Conservation (phyloP, 1,140 invertebrate species). For the Drosophila lacteicornis region DNA sequence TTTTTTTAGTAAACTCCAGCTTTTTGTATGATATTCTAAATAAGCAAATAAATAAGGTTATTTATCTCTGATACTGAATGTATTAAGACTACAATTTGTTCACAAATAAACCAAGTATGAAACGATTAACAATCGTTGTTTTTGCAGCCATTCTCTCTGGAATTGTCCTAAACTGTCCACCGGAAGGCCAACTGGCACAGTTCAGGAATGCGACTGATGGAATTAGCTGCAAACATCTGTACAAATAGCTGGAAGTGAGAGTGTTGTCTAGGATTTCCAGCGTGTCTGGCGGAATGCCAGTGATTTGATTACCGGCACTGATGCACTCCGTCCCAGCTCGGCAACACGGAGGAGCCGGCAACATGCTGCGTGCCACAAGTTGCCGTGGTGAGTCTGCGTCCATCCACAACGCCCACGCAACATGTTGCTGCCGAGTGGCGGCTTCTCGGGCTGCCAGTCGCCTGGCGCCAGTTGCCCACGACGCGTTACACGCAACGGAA, state of each 20-base stretch:
- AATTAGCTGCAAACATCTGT: conserved; percentile 7
- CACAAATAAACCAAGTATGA: too few species aligned
- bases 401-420: conserved; percentile 18
- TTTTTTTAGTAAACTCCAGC: too few species aligned
- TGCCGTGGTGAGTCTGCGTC: conserved; percentile 53
- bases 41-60: neutral
- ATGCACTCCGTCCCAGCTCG: neutral
- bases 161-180: too few species aligned
- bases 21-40: too few species aligned
- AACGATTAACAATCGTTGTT: neutral
- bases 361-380: conserved; percentile 45
- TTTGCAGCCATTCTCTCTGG: neutral
- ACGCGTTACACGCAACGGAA: conserved; percentile 66
- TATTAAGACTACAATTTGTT: too few species aligned
- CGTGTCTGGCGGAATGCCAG: conserved; percentile 13
- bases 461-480: conserved; percentile 59
- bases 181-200: neutral
- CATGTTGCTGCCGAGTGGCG: conserved; percentile 33
- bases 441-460: conserved; percentile 13
- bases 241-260: neutral
- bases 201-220: neutral
- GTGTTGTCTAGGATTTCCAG: neutral
- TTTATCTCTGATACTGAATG: too few species aligned
- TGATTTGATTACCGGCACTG: conserved; percentile 17
- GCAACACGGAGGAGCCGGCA: neutral